phyloP scores from a whole-genome alignment of 2,113 vertebrate genomes.

The Albula goreensis region DNA sequence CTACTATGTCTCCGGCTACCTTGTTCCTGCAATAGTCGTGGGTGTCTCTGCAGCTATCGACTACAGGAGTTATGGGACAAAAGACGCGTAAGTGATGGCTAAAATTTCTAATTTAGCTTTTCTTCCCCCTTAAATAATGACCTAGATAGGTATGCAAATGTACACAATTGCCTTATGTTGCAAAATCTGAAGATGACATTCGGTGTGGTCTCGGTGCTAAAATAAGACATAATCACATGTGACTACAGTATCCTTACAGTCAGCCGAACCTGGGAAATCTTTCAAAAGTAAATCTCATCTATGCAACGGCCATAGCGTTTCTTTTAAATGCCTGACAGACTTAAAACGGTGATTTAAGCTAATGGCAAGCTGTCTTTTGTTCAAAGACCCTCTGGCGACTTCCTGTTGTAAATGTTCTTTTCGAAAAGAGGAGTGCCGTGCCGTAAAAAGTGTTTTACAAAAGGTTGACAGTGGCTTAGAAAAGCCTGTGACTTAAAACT shows the following conservation, averaged over 20 bases:
- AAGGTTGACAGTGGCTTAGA: constrained; percentile 62
- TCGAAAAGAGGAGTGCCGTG: constrained; percentile 65
- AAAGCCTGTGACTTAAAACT: constrained; percentile 39
- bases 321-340: constrained; percentile 77
- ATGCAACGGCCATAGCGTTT: constrained; percentile 41
- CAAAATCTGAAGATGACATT: not conserved
- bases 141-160: not conserved
- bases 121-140: not conserved
- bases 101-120: not conserved
- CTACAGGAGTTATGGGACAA: constrained; percentile 93
- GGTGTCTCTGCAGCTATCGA: constrained; percentile 94
- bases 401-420: constrained; percentile 68
- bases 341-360: constrained; percentile 75
- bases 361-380: constrained; percentile 77
- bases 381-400: constrained; percentile 75
- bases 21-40: constrained; percentile 95
- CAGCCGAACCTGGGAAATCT: not conserved
- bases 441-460: constrained; percentile 58
- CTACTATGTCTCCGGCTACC: constrained; percentile 95
- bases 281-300: not conserved
- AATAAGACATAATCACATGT: not conserved
- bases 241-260: not conserved
- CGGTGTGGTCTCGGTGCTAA: not conserved
- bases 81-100: constrained; percentile 85
- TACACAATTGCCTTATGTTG: constrained; percentile 24